Conservation (phyloP, 2,113 vertebrate species). For the Semnornis frantzii region DNA sequence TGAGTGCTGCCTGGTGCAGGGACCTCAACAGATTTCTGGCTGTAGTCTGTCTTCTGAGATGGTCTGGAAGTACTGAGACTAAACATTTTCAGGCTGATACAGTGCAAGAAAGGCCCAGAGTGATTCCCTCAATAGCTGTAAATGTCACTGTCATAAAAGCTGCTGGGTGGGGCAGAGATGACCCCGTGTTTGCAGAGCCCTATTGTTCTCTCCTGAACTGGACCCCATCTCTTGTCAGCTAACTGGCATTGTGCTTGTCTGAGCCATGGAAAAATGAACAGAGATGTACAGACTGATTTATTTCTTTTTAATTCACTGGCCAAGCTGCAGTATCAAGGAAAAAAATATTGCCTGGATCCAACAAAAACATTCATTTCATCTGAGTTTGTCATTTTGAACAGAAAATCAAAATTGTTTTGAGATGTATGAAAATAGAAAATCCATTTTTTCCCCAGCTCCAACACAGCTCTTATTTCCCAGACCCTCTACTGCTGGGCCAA, state of each 20-base stretch:
- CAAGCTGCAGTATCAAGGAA: not conserved
- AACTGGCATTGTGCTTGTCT: not conserved
- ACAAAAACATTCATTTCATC: not conserved
- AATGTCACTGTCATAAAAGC: not conserved
- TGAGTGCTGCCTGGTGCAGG: not conserved
- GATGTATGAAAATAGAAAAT: not conserved
- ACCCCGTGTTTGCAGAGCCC: not conserved
- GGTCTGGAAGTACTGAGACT: not conserved
- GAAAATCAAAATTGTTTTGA: conserved; percentile 1
- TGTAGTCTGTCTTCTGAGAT: not conserved
- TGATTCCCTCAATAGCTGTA: not conserved
- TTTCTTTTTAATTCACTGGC: not conserved
- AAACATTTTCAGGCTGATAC: not conserved
- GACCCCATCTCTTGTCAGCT: not conserved
- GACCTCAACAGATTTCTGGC: rapidly evolving
- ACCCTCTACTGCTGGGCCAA: not conserved
- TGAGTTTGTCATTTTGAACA: not conserved
- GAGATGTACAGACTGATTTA: not conserved
- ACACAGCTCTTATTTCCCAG: not conserved
- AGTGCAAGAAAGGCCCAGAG: rapidly evolving
- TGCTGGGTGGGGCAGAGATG: not conserved
- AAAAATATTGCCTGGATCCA: conserved; percentile 3
- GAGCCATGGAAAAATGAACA: not conserved
- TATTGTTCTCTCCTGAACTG: not conserved
- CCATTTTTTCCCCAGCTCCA: not conserved